These are phyloP conservation scores for Ginglymostoma cirratum DNA, from an alignment of 2,113 vertebrate species.

Conservation along the genomic window DNA sequence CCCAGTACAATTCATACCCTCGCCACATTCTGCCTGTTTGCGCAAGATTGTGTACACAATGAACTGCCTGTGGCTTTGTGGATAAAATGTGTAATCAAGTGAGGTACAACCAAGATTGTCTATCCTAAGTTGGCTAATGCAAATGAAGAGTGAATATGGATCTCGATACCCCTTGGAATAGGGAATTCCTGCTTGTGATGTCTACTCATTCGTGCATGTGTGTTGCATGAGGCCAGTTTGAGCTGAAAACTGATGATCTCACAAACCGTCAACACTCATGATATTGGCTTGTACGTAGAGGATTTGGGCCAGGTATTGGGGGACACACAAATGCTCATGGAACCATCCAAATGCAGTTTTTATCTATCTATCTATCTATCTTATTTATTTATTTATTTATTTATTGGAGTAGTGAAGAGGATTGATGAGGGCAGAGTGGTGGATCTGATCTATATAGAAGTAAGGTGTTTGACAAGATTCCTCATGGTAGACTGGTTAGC, in stretches of 20 bases:
- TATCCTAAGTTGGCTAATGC: background rate
- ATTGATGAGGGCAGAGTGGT: too few species aligned
- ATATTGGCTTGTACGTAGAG: background rate
- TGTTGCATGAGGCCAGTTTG: too few species aligned
- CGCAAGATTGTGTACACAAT: background rate
- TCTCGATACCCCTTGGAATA: background rate
- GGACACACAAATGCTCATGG: background rate
- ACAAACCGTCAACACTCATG: background rate
- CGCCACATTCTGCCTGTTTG: background rate
- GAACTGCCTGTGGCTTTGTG: background rate
- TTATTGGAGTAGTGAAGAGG: too few species aligned
- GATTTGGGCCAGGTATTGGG: background rate
- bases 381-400: too few species aligned
- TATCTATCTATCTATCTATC: too few species aligned
- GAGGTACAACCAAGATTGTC: background rate
- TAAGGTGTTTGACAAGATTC: too few species aligned
- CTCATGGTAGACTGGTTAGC: too few species aligned
- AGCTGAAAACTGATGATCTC: background rate
- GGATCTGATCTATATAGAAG: too few species aligned
- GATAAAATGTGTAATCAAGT: background rate
- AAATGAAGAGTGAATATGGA: background rate
- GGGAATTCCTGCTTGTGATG: background rate
- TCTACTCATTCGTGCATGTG: background rate
- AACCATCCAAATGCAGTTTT: background rate
- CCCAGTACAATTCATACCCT: background rate